Evolutionary conservation across 2,113 vertebrate genomes (phyloP), one percentile per base, ranked within the genome.

Genomic region (Xiphophorus couchianus): DNA sequence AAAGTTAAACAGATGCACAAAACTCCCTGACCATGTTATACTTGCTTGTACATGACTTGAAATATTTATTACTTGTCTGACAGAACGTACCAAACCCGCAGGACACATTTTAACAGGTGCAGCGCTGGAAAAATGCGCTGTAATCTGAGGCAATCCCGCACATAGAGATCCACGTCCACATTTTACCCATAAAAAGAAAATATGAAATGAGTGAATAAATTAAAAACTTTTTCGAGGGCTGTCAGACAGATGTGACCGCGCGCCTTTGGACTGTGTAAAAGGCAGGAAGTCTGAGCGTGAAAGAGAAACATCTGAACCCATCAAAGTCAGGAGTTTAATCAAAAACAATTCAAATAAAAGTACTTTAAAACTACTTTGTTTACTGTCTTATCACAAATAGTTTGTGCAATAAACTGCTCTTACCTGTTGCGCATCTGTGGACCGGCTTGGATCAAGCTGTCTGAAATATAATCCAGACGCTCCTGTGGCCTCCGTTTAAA

Each of bases 31-130:
- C 25, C 19, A 29, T 4, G 0, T 65, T 2, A 65, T 19, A 22
- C 14, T 19, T 11, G 22, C 13, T 51, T n/a, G 51, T n/a, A 17
- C 8, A 58, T 1, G 1, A 44, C 14, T 65, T 48, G 13, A 42
- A 70, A n/a, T 8, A 64, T 33, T 14, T 9, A 48, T 48, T 19
- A 31, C 17, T 1, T 62, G 66, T 61, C 15, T 37, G 58, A 63
- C 72, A 33, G 69, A 76, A 78, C 60, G 84, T 79, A 73, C 28
- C 80, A 88, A 30, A 90, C 85, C 81, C 84, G 88, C 80, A 62
- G 73, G 87, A 91, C 85, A 89, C 91, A 91, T 85, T 88, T 83
- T 86, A 92, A 92, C 92, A 93, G 92, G 92, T 93, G 93, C 89
- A 63, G 70, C 66, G 33, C 14, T 28, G 22, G 28, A 10, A 31